Conservation (phyloP, 2,888 invertebrate species). For the Mesorhabditis spiculigera region DNA sequence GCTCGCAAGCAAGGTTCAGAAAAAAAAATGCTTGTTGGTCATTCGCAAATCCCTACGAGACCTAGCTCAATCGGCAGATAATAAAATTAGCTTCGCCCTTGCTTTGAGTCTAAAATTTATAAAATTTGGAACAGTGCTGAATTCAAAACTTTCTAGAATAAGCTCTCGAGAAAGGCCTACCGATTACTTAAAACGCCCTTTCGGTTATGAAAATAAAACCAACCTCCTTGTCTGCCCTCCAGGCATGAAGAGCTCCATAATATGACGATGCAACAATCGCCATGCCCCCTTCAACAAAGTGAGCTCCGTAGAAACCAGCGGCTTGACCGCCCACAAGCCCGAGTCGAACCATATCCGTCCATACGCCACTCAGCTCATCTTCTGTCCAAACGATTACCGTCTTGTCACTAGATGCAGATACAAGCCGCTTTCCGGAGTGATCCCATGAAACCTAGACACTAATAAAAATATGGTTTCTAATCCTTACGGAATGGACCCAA, state of each 20-base stretch:
- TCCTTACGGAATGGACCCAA: constrained; percentile 85
- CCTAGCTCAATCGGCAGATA: no score
- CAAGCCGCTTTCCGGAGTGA: constrained; percentile 24
- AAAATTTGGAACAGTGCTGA: no score
- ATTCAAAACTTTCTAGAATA: no score
- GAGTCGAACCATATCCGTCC: constrained; percentile 34
- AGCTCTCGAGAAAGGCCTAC: no score
- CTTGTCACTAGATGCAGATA: constrained; percentile 52
- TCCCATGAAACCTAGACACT: constrained; percentile 18
- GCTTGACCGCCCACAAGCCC: constrained; percentile 52
- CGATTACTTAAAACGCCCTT: no score
- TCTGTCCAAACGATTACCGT: constrained; percentile 47
- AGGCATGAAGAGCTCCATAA: constrained; percentile 42
- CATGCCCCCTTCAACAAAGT: constrained; percentile 23
- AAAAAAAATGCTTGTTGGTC: no score
- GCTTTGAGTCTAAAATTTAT: no score
- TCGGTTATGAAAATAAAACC: neutral
- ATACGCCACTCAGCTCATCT: constrained; percentile 17
- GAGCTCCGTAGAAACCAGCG: constrained; percentile 48
- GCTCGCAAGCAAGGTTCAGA: no score
- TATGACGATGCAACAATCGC: constrained; percentile 36
- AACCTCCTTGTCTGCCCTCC: constrained; percentile 27
- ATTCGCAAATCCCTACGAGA: no score
- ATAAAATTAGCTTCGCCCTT: no score
- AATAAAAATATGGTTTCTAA: constrained; percentile 56